phyloP scores from a whole-genome alignment of 2,888 invertebrate species.

The Drosophila diplacantha region DNA sequence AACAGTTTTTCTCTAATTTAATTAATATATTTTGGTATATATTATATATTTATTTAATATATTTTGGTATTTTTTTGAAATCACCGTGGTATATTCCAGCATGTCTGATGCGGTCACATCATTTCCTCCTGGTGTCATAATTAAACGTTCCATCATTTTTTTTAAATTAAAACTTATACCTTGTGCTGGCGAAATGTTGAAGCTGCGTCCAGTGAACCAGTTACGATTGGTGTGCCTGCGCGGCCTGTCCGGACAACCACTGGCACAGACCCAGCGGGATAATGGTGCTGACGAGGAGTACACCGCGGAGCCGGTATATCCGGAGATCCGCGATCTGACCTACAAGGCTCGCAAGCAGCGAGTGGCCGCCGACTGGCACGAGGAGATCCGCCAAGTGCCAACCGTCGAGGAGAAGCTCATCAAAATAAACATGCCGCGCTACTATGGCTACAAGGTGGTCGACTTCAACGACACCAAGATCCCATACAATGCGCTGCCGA shows the following conservation, averaged over 20 bases:
- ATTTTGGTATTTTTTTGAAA: neutral
- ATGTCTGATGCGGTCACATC: neutral
- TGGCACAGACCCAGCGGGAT: neutral
- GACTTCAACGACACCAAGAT: conserved; percentile 81
- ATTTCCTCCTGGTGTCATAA: conserved; percentile 9
- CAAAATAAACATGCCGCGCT: conserved; percentile 88
- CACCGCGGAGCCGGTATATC: conserved; percentile 66
- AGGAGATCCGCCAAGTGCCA: conserved; percentile 81
- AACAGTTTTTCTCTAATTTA: neutral
- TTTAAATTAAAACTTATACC: conserved; percentile 10
- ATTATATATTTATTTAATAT: neutral
- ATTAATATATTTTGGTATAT: neutral
- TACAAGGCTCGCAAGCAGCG: conserved; percentile 79
- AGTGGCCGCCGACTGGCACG: conserved; percentile 79
- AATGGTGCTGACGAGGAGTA: conserved; percentile 52
- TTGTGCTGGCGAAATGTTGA: conserved; percentile 19
- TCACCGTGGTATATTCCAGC: neutral
- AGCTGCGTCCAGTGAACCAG: conserved; percentile 12
- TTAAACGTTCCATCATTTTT: neutral
- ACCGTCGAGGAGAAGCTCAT: conserved; percentile 92
- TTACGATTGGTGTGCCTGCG: conserved; percentile 14
- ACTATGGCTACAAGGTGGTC: conserved; percentile 86
- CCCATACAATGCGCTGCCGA: conserved; percentile 84
- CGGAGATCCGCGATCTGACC: conserved; percentile 79
- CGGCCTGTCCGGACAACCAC: conserved; percentile 27